Evolutionary conservation across 2,797 vertebrate species (phyloP).

Genomic region (Sebastes cheni): DNA sequence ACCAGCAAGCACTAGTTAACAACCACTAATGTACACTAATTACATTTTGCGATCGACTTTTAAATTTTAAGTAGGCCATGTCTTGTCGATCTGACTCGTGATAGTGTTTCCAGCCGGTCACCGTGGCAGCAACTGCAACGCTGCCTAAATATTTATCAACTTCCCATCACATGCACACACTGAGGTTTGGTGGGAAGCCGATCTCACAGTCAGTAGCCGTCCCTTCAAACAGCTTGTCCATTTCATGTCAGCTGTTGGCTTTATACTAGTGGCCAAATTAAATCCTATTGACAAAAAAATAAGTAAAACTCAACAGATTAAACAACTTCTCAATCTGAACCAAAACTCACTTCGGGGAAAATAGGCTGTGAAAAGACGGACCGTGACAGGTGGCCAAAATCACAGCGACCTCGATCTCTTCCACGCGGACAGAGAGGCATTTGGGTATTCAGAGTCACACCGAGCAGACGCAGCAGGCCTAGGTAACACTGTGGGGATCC

Average conservation of each 20-base stretch:
- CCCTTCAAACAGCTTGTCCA: neutral
- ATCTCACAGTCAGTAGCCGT: neutral
- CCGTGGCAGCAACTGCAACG: neutral
- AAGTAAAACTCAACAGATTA: neutral
- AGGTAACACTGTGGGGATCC: slow-evolving; percentile 9
- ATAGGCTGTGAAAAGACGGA: neutral
- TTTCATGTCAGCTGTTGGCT: slow-evolving; percentile 4
- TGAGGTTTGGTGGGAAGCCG: neutral
- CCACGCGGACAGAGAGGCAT: neutral
- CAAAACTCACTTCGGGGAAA: neutral
- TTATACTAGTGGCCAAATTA: neutral
- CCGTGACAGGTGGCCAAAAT: neutral
- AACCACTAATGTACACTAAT: neutral
- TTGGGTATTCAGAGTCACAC: neutral
- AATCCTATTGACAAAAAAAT: neutral
- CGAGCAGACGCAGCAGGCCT: slow-evolving; percentile 11
- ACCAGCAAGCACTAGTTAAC: neutral
- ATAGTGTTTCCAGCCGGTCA: neutral
- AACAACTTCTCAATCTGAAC: neutral
- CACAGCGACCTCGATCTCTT: neutral
- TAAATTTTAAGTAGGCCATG: neutral
- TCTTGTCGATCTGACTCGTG: neutral
- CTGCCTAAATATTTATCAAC: neutral
- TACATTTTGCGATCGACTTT: neutral
- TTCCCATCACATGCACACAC: neutral